Evolutionary conservation across 2,888 invertebrate genomes (phyloP).

Genomic region (Acleris cristana): DNA sequence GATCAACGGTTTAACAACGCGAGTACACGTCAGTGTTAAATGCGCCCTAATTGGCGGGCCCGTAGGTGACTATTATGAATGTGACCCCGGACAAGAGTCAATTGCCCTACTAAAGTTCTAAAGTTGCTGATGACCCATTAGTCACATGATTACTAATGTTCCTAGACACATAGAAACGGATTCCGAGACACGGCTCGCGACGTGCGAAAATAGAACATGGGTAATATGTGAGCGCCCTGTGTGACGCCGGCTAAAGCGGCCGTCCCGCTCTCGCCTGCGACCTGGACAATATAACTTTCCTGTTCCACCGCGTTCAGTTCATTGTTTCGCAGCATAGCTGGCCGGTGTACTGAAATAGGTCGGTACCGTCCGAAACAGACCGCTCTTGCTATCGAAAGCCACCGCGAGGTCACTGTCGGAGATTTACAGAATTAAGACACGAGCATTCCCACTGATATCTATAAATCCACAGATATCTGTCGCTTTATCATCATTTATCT

Average conservation of each 20-base stretch:
- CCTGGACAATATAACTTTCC: slow-evolving; percentile 68
- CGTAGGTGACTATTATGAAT: slow-evolving; percentile 39
- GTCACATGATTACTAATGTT: slow-evolving; percentile 81
- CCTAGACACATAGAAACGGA: slow-evolving; percentile 81
- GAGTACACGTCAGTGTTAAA: slow-evolving; percentile 52
- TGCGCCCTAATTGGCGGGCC: slow-evolving; percentile 46
- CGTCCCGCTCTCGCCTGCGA: slow-evolving; percentile 68
- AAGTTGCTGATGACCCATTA: slow-evolving; percentile 63
- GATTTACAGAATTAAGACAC: slow-evolving; percentile 54
- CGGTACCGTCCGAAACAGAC: slow-evolving; percentile 79
- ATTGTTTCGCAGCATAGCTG: slow-evolving; percentile 78
- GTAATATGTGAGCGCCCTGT: slow-evolving; percentile 76
- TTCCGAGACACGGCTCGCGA: slow-evolving; percentile 83
- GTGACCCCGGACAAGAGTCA: slow-evolving; percentile 42
- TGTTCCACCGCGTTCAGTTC: slow-evolving; percentile 74
- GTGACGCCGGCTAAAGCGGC: slow-evolving; percentile 67
- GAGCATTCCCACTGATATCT: slow-evolving; percentile 38
- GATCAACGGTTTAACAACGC: slow-evolving; percentile 53
- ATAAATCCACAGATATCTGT: slow-evolving; percentile 35
- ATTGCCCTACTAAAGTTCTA: slow-evolving; percentile 37
- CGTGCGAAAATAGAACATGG: slow-evolving; percentile 81
- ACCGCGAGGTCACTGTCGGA: slow-evolving; percentile 79
- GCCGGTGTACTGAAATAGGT: slow-evolving; percentile 80
- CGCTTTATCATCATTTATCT: slow-evolving; percentile 47
- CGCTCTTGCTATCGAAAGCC: slow-evolving; percentile 76